Evolutionary conservation across 2,113 vertebrate genomes (phyloP), one percentile per base, ranked within the genome.

Genomic region (Pipra filicauda): DNA sequence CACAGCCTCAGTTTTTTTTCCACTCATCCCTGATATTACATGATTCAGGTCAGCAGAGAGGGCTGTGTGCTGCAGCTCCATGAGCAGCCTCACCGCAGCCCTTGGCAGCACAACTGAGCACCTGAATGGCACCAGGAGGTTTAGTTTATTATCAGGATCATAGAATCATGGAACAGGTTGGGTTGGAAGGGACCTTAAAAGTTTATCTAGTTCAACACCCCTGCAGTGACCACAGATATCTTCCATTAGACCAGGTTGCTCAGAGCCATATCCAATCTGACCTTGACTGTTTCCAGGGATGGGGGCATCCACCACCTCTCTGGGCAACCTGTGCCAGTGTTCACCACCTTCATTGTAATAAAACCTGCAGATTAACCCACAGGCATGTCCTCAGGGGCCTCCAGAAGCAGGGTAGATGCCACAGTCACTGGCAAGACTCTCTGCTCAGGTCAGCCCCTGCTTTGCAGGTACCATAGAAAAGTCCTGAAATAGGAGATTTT

Each of bases 311-410:
- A 69, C 18, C 46, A 54, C 54, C 28, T 82, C n/a, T 75, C 70
- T 54, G 62, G 39, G 31, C 48, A 76, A 11, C 30, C 48, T 55
- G 30, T 83, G 71, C 55, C 30, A 55, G 41, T 30, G 54, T 54
- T 54, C n/a, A 54, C n/a, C 54, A 35, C 16, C 37, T 28, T 61
- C 21, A 31, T 1, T 27, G 41, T 26, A 55, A 31, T 48, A 76
- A 62, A 62, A 26, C 14, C 8, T 62, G 31, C 0, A 0, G 62
- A 43, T 30, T 54, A 91, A 89, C 6, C 19, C 18, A 75, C 0
- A 3, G 51, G 16, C 10, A 4, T 0, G 3, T 89, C 41, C 55
- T 65, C 49, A 52, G 52, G 11, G 31, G 24, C 55, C 44, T 67
- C 22, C 48, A 77, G 41, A 80, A 73, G 35, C 41, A 37, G 0